Conservation (phyloP, 2,888 invertebrate species). For the Polyommatus icarus region DNA sequence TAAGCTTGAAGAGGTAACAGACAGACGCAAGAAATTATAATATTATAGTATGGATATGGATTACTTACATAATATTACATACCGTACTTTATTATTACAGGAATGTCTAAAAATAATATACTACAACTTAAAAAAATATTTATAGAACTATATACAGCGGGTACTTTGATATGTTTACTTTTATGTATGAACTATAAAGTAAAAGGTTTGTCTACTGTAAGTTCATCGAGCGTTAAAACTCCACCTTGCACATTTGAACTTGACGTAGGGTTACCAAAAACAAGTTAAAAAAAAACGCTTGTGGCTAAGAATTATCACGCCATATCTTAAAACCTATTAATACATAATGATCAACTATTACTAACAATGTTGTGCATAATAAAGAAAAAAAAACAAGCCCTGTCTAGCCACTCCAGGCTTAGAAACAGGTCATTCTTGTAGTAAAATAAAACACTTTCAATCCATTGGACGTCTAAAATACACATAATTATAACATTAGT, state of each 20-base stretch:
- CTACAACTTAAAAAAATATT: background rate
- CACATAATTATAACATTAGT: conserved; percentile 22
- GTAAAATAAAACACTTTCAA: conserved; percentile 23
- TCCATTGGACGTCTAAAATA: background rate
- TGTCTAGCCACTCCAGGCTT: conserved; percentile 7
- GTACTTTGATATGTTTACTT: background rate
- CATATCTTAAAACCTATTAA: background rate
- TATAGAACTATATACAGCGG: background rate
- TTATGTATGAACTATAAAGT: background rate
- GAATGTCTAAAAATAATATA: too few relatives aligned
- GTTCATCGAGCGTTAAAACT: background rate
- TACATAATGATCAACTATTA: conserved; percentile 1
- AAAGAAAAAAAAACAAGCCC: conserved; percentile 3
- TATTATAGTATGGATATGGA: too few relatives aligned
- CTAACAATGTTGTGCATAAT: background rate
- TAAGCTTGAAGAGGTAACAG: too few relatives aligned
- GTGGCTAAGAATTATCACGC: background rate
- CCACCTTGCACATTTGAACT: conserved; percentile 21
- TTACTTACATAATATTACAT: too few relatives aligned
- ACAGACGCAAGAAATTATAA: too few relatives aligned
- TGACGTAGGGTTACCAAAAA: background rate
- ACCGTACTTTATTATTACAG: too few relatives aligned
- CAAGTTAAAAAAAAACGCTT: background rate
- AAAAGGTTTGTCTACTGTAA: background rate
- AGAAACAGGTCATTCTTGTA: conserved; percentile 12